A percentile compares a stretch with the other conserved stretches of the same genome.
Evolutionary conservation across 2,888 invertebrate genomes (phyloP).

Genomic region (Scaptomyza caliginosa): DNA sequence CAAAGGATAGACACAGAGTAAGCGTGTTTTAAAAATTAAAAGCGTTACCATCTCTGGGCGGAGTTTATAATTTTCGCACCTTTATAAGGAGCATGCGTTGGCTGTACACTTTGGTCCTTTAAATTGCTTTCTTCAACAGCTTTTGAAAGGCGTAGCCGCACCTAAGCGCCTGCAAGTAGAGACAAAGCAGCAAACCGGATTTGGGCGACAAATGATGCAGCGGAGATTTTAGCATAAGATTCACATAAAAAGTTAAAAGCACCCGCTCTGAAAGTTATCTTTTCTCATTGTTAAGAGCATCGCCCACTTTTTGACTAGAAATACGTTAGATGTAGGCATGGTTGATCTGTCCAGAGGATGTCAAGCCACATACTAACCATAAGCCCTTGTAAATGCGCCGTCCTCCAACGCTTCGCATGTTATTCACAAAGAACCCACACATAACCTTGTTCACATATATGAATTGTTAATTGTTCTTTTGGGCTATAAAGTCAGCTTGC

Average conservation of each 20-base stretch:
- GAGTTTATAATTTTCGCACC: slow-evolving; percentile 73
- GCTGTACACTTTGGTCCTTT: slow-evolving; percentile 42
- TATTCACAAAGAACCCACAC: slow-evolving; percentile 32
- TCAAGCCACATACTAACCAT: slow-evolving; percentile 40
- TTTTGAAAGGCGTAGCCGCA: slow-evolving; percentile 27
- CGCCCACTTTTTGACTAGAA: slow-evolving; percentile 35
- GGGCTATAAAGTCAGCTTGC: slow-evolving; percentile 29
- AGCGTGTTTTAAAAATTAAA: slow-evolving; percentile 73
- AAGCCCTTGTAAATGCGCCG: slow-evolving; percentile 35
- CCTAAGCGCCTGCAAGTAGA: slow-evolving; percentile 8
- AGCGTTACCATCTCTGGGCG: slow-evolving; percentile 71
- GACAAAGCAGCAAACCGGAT: slow-evolving; percentile 8
- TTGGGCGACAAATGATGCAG: slow-evolving; percentile 23
- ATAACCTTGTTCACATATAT: slow-evolving; percentile 10
- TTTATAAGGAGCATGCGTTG: slow-evolving; percentile 51
- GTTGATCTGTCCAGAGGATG: slow-evolving; percentile 29
- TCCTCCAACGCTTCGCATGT: slow-evolving; percentile 16
- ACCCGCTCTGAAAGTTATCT: slow-evolving; percentile 24
- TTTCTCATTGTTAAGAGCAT: slow-evolving; percentile 46
- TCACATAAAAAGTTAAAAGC: slow-evolving; percentile 24
- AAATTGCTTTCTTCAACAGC: slow-evolving; percentile 67
- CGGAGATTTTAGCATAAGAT: slow-evolving; percentile 21
- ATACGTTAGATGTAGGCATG: slow-evolving; percentile 34
- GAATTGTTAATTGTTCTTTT: slow-evolving; percentile 57
- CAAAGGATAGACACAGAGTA: slow-evolving; percentile 9